Conservation (phyloP, 2,797 vertebrate species). For the Caiman crocodilus region DNA sequence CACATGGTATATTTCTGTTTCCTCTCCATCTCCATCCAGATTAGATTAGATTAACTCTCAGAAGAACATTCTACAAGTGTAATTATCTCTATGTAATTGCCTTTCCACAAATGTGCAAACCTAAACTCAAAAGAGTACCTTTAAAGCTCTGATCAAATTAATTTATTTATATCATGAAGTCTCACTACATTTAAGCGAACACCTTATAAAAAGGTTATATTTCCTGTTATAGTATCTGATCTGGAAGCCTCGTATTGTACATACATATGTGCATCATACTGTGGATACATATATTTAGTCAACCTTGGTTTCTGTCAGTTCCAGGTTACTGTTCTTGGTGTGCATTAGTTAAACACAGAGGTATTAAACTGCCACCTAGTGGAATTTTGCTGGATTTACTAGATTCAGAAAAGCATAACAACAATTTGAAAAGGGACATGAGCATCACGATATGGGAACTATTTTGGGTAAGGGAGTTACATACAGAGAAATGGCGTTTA, state of each 20-base stretch:
- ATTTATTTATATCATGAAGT: neutral
- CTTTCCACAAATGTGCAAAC: neutral
- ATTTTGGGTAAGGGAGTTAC: neutral
- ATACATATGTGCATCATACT: no score
- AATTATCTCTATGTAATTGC: neutral
- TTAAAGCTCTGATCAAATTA: neutral
- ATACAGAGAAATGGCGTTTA: neutral
- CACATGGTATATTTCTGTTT: neutral
- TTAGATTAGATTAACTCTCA: neutral
- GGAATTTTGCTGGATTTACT: neutral
- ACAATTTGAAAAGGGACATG: fast-evolving
- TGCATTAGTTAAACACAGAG: neutral
- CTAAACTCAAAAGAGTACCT: neutral
- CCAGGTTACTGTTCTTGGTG: no score
- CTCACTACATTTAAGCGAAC: neutral
- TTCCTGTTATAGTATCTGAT: fast-evolving
- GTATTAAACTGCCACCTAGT: slow-evolving; percentile 22
- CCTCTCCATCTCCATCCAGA: no score
- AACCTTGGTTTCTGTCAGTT: neutral
- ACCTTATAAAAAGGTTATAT: fast-evolving
- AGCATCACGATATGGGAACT: neutral
- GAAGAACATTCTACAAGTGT: neutral
- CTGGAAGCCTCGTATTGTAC: fast-evolving
- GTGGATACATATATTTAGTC: fast-evolving
- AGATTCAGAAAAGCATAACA: neutral